Conservation (phyloP, 2,888 invertebrate species). For the Boloria selene region DNA sequence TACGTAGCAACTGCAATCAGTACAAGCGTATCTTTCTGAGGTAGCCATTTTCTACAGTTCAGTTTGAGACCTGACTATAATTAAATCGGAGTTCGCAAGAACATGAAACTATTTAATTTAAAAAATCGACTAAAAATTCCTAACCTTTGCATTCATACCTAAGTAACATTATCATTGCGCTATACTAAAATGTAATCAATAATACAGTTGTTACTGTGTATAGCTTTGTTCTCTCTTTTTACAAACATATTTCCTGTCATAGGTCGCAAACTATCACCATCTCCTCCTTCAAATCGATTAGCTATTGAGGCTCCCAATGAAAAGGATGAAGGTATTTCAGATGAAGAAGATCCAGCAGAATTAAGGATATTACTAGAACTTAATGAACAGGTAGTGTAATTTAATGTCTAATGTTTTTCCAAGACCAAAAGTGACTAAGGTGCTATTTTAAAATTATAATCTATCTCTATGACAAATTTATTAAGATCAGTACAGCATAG, state of each 20-base stretch:
- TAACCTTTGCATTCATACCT: constrained; percentile 28
- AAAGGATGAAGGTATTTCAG: constrained; percentile 88
- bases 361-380: constrained; percentile 92
- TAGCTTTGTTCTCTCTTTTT: constrained; percentile 34
- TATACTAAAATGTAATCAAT: constrained; percentile 41
- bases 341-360: constrained; percentile 92
- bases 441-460: no score
- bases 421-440: no score
- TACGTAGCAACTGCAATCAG: constrained; percentile 50
- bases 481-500: no score
- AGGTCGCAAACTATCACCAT: constrained; percentile 88
- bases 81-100: constrained; percentile 28
- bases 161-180: constrained; percentile 36
- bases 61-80: constrained; percentile 41
- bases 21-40: constrained; percentile 67
- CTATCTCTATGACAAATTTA: no score
- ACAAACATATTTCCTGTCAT: constrained; percentile 44
- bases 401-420: not conserved
- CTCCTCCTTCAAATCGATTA: constrained; percentile 84
- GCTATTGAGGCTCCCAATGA: constrained; percentile 85
- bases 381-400: constrained; percentile 87
- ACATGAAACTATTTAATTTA: constrained; percentile 20
- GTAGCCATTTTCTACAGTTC: constrained; percentile 82
- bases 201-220: constrained; percentile 34
- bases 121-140: constrained; percentile 25